Conservation (phyloP, 2,113 vertebrate species). For the Trematomus loennbergii region DNA sequence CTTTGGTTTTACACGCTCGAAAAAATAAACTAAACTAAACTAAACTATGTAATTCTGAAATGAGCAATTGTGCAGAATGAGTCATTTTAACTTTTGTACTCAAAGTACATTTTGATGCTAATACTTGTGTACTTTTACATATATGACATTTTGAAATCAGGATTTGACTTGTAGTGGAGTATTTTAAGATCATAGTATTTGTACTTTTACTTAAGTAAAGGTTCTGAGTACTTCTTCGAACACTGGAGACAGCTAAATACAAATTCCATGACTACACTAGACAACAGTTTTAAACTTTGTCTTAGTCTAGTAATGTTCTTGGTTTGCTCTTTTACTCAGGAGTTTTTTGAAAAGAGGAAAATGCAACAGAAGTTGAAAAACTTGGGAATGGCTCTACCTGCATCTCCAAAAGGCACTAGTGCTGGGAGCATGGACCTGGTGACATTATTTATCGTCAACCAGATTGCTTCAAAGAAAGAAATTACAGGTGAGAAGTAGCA, state of each 20-base stretch:
- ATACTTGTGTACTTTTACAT: too few species aligned
- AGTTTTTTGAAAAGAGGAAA: conserved; percentile 93
- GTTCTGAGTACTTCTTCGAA: too few species aligned
- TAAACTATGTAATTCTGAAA: too few species aligned
- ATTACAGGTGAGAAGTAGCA: conserved; percentile 79
- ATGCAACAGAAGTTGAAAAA: conserved; percentile 87
- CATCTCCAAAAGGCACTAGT: conserved; percentile 69
- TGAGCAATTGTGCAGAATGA: too few species aligned
- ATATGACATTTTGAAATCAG: too few species aligned
- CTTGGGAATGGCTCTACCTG: conserved; percentile 60
- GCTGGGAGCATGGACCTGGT: conserved; percentile 90
- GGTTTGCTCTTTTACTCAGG: conserved; percentile 75
- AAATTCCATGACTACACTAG: background rate
- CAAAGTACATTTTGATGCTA: too few species aligned
- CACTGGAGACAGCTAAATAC: background rate
- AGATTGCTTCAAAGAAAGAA: conserved; percentile 90
- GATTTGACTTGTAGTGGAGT: too few species aligned
- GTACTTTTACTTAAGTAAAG: too few species aligned
- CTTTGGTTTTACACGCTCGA: too few species aligned
- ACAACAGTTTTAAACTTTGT: fast-evolving
- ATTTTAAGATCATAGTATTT: too few species aligned
- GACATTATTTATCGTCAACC: conserved; percentile 91
- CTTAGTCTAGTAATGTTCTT: background rate
- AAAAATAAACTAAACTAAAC: too few species aligned
- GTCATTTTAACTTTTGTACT: too few species aligned